Evolutionary conservation across 2,797 vertebrate species (phyloP).

Genomic region (Xiphophorus birchmanni): DNA sequence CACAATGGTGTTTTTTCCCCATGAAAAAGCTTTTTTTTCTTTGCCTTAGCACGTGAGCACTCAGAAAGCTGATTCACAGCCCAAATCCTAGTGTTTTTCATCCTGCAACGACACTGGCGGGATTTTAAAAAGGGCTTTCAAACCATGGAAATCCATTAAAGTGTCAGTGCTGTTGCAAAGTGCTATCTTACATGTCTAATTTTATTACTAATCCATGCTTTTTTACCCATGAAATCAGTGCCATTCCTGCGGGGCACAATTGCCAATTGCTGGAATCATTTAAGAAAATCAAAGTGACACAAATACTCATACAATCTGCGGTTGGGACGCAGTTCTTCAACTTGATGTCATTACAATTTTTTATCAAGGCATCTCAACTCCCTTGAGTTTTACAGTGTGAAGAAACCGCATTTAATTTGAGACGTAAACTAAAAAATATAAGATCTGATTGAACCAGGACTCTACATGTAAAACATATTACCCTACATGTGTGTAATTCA

Average conservation of each 20-base stretch:
- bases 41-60: slow-evolving; percentile 24
- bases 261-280: slow-evolving; percentile 4
- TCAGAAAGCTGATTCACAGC: slow-evolving; percentile 33
- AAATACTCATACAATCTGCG: slow-evolving; percentile 37
- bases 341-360: background rate
- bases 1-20: slow-evolving; percentile 23
- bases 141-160: slow-evolving; percentile 70
- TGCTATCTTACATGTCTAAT: slow-evolving; percentile 43
- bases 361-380: slow-evolving; percentile 16
- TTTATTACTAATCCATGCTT: slow-evolving; percentile 46
- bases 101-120: slow-evolving; percentile 2
- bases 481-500: background rate
- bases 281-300: slow-evolving; percentile 28
- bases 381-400: background rate
- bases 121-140: slow-evolving; percentile 42
- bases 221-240: slow-evolving; percentile 35
- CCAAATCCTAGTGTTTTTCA: background rate
- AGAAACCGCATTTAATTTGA: background rate
- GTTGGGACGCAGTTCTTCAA: background rate
- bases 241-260: slow-evolving; percentile 1
- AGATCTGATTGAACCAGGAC: background rate
- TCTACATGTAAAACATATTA: background rate
- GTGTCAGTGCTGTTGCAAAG: slow-evolving; percentile 45
- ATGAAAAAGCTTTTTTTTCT: slow-evolving; percentile 15
- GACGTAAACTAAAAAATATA: background rate